Conservation (phyloP, 2,113 vertebrate species). For the Centropristis striata region DNA sequence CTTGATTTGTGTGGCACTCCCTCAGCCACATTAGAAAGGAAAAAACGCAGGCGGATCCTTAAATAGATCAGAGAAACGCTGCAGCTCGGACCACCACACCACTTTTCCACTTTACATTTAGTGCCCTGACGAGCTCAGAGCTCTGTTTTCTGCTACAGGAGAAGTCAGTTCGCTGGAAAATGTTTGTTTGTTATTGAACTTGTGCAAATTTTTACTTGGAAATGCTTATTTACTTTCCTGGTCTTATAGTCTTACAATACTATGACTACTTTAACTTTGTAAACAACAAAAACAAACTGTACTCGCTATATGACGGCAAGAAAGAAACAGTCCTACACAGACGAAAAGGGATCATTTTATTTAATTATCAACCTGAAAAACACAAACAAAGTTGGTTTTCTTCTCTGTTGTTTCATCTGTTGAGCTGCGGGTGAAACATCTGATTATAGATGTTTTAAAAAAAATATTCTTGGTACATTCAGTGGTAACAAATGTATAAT, state of each 20-base stretch:
- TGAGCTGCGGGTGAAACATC: too few relatives aligned
- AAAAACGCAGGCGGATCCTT: constrained; percentile 39
- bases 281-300: too few relatives aligned
- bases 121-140: background rate
- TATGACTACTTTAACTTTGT: too few relatives aligned
- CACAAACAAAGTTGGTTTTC: too few relatives aligned
- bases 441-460: too few relatives aligned
- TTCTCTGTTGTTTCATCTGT: too few relatives aligned
- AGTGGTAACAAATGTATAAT: too few relatives aligned
- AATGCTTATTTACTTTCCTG: background rate
- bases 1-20: constrained; percentile 70
- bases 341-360: too few relatives aligned
- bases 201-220: background rate
- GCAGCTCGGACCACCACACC: constrained; percentile 19
- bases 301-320: too few relatives aligned
- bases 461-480: too few relatives aligned
- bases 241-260: too few relatives aligned
- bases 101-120: constrained; percentile 47
- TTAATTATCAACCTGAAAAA: background rate
- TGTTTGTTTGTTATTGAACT: background rate
- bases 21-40: constrained; percentile 68
- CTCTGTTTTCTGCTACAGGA: background rate
- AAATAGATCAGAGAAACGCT: constrained; percentile 70
- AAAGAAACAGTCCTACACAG: too few relatives aligned
- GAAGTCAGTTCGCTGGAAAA: background rate